Conservation (phyloP, 2,888 invertebrate species). For the Pedicia rivosa region DNA sequence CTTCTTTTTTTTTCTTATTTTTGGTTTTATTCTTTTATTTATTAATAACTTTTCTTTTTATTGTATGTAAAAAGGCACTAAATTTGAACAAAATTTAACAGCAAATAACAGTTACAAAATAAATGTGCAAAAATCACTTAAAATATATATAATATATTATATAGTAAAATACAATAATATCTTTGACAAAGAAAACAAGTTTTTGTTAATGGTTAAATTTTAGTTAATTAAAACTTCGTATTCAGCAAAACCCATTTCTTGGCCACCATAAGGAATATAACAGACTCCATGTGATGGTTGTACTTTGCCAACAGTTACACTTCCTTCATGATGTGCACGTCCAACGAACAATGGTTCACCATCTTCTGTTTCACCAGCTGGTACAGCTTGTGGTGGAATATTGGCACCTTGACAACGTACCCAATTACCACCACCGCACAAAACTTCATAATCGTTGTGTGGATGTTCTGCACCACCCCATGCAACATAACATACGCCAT, state of each 20-base stretch:
- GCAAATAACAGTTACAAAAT: too few relatives aligned
- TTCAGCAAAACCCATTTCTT: slow-evolving; percentile 62
- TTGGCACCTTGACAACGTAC: slow-evolving; percentile 45
- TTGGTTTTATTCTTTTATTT: too few relatives aligned
- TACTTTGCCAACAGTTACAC: slow-evolving; percentile 64
- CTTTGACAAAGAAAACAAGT: too few relatives aligned
- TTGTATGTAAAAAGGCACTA: too few relatives aligned
- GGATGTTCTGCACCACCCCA: slow-evolving; percentile 63
- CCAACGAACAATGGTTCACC: slow-evolving; percentile 69
- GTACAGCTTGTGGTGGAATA: slow-evolving; percentile 58
- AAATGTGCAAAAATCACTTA: too few relatives aligned
- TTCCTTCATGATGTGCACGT: slow-evolving; percentile 59
- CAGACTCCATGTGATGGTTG: slow-evolving; percentile 67
- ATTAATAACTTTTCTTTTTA: too few relatives aligned
- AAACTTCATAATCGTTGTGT: slow-evolving; percentile 51
- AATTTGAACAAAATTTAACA: too few relatives aligned
- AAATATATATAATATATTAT: too few relatives aligned
- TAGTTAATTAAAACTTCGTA: slow-evolving; percentile 52
- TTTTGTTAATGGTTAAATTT: too few relatives aligned
- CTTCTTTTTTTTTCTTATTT: too few relatives aligned
- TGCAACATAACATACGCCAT: slow-evolving; percentile 51
- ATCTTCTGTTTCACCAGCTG: slow-evolving; percentile 54
- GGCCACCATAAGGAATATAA: slow-evolving; percentile 70
- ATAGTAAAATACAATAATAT: too few relatives aligned
- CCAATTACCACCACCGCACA: slow-evolving; percentile 49